Evolutionary conservation across 2,888 invertebrate species (phyloP).

Genomic region (Tachystola acroxantha): DNA sequence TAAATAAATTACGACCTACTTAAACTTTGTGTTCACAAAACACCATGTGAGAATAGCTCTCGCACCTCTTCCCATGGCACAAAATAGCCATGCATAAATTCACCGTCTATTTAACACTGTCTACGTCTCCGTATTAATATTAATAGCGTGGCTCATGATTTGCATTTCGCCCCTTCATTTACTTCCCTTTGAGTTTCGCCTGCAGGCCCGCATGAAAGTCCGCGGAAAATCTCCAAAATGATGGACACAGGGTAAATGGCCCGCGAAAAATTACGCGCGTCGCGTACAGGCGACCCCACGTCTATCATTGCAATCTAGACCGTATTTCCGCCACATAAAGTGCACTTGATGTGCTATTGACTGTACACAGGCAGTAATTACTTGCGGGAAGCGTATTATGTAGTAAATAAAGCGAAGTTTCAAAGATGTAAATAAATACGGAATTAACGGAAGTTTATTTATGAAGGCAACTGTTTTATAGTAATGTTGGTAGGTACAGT

Average conservation of each 20-base stretch:
- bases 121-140: constrained; percentile 45
- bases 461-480: too few species aligned
- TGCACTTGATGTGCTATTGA: too few species aligned
- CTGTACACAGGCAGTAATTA: constrained; percentile 19
- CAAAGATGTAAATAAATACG: too few species aligned
- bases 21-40: background rate
- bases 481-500: too few species aligned
- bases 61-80: constrained; percentile 2
- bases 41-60: background rate
- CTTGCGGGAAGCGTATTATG: constrained; percentile 17
- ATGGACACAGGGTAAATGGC: constrained; percentile 68
- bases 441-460: too few species aligned
- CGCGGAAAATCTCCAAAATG: constrained; percentile 59
- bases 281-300: constrained; percentile 20
- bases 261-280: constrained; percentile 61
- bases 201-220: constrained; percentile 18
- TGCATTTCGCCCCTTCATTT: constrained; percentile 53
- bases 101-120: constrained; percentile 28
- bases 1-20: too few species aligned
- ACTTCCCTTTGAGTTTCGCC: constrained; percentile 29
- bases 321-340: too few species aligned
- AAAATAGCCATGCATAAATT: constrained; percentile 36
- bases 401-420: too few species aligned
- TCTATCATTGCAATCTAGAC: too few species aligned
- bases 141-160: constrained; percentile 52